Evolutionary conservation across 2,888 invertebrate species (phyloP), one percentile per base, ranked within the genome.

Genomic region (Lingula anatina): DNA sequence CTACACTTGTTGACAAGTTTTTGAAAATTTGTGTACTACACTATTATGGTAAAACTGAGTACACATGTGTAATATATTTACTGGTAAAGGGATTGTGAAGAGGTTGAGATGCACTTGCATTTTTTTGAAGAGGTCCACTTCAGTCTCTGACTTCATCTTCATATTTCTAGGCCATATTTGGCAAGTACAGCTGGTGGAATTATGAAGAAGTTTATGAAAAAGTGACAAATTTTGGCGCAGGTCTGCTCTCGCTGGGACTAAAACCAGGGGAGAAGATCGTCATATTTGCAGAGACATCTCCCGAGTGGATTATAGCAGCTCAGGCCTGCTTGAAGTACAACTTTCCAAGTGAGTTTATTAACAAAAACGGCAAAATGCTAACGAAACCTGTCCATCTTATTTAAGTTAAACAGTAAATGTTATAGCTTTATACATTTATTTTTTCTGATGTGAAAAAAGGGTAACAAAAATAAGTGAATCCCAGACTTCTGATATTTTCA

Each of bases 301-400:
- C 90, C 43, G 97, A 99, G 80, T 99, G 99, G 99, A 88, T 97
- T 86, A 82, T 96, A 44, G 89, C 93, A 0, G 94, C 95, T 1
- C 90, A 96, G 71, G 95, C 93, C 47, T 89, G 94, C 78, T 94
- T 99, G 81, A 91, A 90, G 75, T 90, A 89, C 79, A 92, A 89
- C 76, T 87, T 92, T 72, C 88, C 91, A 44, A 83, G 88, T 88
- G 62, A 68, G 61, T 51, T 31, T 31, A 15, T n/a, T n/a, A n/a
- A n/a, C n/a, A n/a, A n/a, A n/a, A n/a, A n/a, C n/a, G n/a, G 9
- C 9, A n/a, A 31, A 12, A 9, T 31, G 35, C 15, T 31, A 12
- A 31, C 9, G n/a, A 31, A 31, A 31, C 15, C 35, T 12, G n/a
- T 12, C 35, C 35, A n/a, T 31, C 35, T 31, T n/a, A 31, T n/a